These are phyloP conservation scores for Acanthornis magna DNA, from an alignment of 2,797 vertebrate genomes.

Conservation along the genomic window DNA sequence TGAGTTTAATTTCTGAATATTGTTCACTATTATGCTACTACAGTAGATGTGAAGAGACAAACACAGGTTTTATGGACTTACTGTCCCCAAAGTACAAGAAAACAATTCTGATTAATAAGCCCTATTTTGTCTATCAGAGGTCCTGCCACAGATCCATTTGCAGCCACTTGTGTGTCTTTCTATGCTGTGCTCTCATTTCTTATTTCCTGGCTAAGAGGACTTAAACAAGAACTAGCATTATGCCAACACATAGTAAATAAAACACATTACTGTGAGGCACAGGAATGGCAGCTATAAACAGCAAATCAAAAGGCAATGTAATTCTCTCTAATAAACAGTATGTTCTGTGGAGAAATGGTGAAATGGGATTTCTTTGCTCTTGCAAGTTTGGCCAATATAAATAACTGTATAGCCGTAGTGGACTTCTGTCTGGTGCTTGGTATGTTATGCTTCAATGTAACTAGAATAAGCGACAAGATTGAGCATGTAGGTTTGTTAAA, in stretches of 20 bases:
- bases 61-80: not conserved
- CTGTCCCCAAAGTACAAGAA: not conserved
- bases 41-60: not conserved
- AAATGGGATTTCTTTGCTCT: not conserved
- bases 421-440: not conserved
- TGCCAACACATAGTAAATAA: not conserved
- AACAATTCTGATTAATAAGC: not conserved
- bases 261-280: not conserved
- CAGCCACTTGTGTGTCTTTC: not conserved
- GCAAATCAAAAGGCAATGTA: not conserved
- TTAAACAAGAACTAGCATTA: not conserved
- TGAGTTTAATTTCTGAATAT: not conserved
- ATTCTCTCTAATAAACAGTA: not conserved
- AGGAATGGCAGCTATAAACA: not conserved
- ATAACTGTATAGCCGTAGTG: not conserved
- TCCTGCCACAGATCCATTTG: not conserved
- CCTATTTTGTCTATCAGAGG: not conserved
- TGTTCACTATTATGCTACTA: not conserved
- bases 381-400: not conserved
- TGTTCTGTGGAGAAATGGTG: not conserved
- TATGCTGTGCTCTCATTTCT: not conserved
- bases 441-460: not conserved
- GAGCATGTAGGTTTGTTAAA: not conserved
- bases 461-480: not conserved
- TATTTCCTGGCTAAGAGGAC: not conserved